Evolutionary conservation across 2,888 invertebrate species (phyloP), one percentile per base, ranked within the genome.

Genomic region (Protodeltote pygarga): DNA sequence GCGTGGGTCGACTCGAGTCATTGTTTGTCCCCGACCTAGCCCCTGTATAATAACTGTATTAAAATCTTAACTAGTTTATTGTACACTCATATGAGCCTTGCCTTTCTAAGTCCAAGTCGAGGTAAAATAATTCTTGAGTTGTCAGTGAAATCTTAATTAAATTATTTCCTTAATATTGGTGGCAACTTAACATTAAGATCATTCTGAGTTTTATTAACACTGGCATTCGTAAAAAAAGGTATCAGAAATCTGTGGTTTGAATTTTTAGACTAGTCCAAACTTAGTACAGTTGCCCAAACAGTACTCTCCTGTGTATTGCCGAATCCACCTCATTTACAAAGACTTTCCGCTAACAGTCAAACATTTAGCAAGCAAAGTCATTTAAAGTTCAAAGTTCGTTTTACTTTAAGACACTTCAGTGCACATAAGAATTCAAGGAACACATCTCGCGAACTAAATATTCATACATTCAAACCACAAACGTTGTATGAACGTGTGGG

Each of bases 31-130:
- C 67, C 67, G 63, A 70, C 72, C 71, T 70, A 73, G 70, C 68
- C 73, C 63, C 66, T 53, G 69, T 62, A 68, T 71, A 73, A 74
- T 71, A 77, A 75, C 74, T 64, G 67, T 72, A 75, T 75, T 70
- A 77, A 63, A 72, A 64, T 69, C 57, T 67, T 70, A 73, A 73
- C 73, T 71, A 67, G 70, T 78, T 74, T 73, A 75, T 77, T 72
- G 71, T 65, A 47, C 75, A 61, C 61, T 75, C 71, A 74, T 73
- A 39, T 46, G 17, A 34, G 38, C 52, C 64, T 51, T 40, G 42
- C 61, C 50, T 46, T 53, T 45, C 55, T 32, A 38, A 32, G 39
- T 54, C 35, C 5, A 31, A 13, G n/a, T 14, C 28, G 11, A 25
- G 5, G 14, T 15, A 14, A n/a, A 15, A 3, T 4, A 44, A 14